phyloP scores from a whole-genome alignment of 2,113 vertebrate genomes.

The Ochotona princeps region DNA sequence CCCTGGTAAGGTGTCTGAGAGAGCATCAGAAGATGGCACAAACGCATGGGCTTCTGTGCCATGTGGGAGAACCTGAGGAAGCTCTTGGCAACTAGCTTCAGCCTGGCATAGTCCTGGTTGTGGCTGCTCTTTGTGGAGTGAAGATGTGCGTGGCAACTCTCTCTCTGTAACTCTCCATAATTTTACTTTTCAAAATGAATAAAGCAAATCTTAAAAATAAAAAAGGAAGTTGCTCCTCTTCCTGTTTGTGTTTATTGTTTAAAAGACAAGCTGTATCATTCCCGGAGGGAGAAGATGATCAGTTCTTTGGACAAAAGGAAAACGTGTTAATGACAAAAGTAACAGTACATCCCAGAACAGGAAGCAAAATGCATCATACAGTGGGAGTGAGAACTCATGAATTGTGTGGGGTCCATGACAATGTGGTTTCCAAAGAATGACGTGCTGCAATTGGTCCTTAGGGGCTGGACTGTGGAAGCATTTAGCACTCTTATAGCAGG shows the following conservation, averaged over 20 bases:
- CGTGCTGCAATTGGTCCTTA: accelerated
- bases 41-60: too few relatives aligned
- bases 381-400: background rate
- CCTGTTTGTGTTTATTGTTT: background rate
- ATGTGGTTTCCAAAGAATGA: accelerated
- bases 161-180: too few relatives aligned
- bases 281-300: background rate
- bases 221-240: background rate
- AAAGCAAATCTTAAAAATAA: too few relatives aligned
- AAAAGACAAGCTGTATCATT: background rate
- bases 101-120: too few relatives aligned
- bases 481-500: background rate
- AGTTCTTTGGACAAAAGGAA: background rate
- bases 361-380: background rate
- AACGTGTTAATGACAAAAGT: background rate
- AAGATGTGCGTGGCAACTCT: too few relatives aligned
- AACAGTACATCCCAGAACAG: background rate
- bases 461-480: background rate
- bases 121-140: too few relatives aligned
- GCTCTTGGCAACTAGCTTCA: too few relatives aligned
- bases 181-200: too few relatives aligned
- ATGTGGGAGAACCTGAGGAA: too few relatives aligned
- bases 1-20: too few relatives aligned
- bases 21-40: too few relatives aligned
- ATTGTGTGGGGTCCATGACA: background rate